phyloP scores from a whole-genome alignment of 2,888 invertebrate genomes.

The Macaria liturata region DNA sequence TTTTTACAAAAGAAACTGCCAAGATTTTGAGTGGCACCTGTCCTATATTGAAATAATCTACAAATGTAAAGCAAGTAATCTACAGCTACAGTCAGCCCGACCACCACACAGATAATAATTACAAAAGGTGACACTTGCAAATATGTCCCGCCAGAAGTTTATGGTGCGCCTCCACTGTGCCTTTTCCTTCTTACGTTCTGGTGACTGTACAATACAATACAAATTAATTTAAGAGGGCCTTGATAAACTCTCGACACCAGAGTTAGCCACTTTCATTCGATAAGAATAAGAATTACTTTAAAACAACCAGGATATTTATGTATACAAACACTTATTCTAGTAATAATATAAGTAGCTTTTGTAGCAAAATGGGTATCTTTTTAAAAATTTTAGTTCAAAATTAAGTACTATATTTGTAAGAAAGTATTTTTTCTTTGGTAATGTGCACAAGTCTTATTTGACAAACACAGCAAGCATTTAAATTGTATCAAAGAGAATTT shows the following conservation, averaged over 20 bases:
- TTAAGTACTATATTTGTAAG: background rate
- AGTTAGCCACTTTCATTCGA: too few species aligned
- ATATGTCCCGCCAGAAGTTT: conserved; percentile 82
- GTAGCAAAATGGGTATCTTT: too few species aligned
- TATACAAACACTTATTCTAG: too few species aligned
- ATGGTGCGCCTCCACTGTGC: conserved; percentile 82
- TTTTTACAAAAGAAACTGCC: too few species aligned
- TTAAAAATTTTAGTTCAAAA: conserved; percentile 14
- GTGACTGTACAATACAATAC: conserved; percentile 68
- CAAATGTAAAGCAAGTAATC: too few species aligned
- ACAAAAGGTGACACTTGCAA: conserved; percentile 78
- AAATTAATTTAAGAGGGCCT: too few species aligned
- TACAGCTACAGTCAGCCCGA: background rate
- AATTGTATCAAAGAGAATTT: background rate
- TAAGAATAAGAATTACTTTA: too few species aligned
- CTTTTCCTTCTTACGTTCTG: conserved; percentile 76
- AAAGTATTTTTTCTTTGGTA: conserved; percentile 65
- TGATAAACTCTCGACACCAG: too few species aligned
- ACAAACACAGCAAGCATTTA: conserved; percentile 1
- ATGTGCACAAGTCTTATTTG: conserved; percentile 40
- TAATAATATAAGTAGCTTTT: too few species aligned
- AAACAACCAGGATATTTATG: too few species aligned
- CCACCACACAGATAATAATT: conserved; percentile 40
- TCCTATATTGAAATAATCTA: too few species aligned
- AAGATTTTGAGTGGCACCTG: too few species aligned